Evolutionary conservation across 2,797 vertebrate species (phyloP), one percentile per base, ranked within the genome.

Genomic region (Spondyliosoma cantharus): DNA sequence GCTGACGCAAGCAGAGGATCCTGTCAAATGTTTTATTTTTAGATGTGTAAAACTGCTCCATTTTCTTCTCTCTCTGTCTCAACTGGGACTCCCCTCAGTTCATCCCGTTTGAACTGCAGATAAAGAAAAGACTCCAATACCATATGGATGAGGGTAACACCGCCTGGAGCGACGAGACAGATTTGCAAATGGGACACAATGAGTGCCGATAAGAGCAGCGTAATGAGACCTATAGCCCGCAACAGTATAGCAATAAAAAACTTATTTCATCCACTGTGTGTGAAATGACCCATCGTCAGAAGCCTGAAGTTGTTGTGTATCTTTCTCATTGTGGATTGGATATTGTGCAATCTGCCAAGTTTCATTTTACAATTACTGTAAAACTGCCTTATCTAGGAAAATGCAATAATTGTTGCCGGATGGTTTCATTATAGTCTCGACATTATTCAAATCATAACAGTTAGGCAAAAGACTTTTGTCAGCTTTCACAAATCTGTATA

Each of bases 11-110:
- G 89, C 72, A 75, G 71, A 87, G 78, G 84, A 92, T 93, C 86
- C 86, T 90, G 92, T 93, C 91, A 91, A 91, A 93, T 69, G 83
- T 80, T 92, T 91, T 93, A 94, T 93, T 93, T 93, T 93, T 93
- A 93, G 92, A 91, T 66, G 84, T 85, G 87, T 87, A 87, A 90
- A 93, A 92, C 86, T 90, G 88, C 84, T 93, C 90, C 67, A 86
- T 90, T 92, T 91, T 87, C 88, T 76, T 48, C 74, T 64, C 62
- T 78, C 58, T 64, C 62, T 78, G 54, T 78, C 82, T 86, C 80
- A 78, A 60, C 62, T 86, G 88, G 88, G 89, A 89, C 85, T 81
- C 74, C 82, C 89, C 61, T 87, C 83, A 83, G 67, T 78, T 90
- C 60, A 83, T 70, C 74, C 81, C 71, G 84, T 88, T 81, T 84